phyloP scores from a whole-genome alignment of 2,797 vertebrate genomes.

The Lerista edwardsae region DNA sequence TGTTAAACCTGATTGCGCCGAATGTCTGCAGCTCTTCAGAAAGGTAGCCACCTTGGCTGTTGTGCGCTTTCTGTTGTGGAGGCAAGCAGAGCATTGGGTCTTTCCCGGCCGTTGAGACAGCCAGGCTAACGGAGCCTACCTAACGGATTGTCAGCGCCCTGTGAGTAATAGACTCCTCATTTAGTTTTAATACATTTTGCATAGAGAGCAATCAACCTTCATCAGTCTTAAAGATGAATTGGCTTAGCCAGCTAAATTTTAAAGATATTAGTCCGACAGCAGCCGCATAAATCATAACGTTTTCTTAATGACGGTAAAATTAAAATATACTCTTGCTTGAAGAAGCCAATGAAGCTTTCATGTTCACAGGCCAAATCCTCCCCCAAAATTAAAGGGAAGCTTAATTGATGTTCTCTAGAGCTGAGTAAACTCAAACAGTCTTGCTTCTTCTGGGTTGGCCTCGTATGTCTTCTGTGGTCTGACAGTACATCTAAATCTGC shows the following conservation, averaged over 20 bases:
- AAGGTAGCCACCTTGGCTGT: slow-evolving; percentile 30
- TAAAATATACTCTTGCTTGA: slow-evolving; percentile 81
- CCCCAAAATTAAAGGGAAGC: slow-evolving; percentile 74
- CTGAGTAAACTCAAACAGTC: slow-evolving; percentile 41
- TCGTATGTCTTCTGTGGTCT: slow-evolving; percentile 37
- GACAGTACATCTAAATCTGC: slow-evolving; percentile 45
- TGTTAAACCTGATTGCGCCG: neutral
- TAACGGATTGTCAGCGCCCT: slow-evolving; percentile 90
- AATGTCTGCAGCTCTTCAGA: neutral
- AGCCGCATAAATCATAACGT: slow-evolving; percentile 93
- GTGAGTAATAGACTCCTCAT: slow-evolving; percentile 99
- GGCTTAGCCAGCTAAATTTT: slow-evolving; percentile 87
- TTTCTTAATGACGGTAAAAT: slow-evolving; percentile 87
- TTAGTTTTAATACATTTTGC: slow-evolving; percentile 98
- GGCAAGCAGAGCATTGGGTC: slow-evolving; percentile 38
- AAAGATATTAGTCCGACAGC: slow-evolving; percentile 91
- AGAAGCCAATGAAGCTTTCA: slow-evolving; percentile 76
- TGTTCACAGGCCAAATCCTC: slow-evolving; percentile 66
- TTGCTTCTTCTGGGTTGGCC: slow-evolving; percentile 33
- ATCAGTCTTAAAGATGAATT: slow-evolving; percentile 98
- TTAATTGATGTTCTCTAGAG: slow-evolving; percentile 72
- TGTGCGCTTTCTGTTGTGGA: slow-evolving; percentile 35
- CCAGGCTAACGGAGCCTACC: slow-evolving; percentile 91
- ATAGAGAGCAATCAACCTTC: slow-evolving; percentile 93
- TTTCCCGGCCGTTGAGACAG: slow-evolving; percentile 76